Evolutionary conservation across 2,888 invertebrate genomes (phyloP).

Genomic region (Hydroisotoma schaefferi): DNA sequence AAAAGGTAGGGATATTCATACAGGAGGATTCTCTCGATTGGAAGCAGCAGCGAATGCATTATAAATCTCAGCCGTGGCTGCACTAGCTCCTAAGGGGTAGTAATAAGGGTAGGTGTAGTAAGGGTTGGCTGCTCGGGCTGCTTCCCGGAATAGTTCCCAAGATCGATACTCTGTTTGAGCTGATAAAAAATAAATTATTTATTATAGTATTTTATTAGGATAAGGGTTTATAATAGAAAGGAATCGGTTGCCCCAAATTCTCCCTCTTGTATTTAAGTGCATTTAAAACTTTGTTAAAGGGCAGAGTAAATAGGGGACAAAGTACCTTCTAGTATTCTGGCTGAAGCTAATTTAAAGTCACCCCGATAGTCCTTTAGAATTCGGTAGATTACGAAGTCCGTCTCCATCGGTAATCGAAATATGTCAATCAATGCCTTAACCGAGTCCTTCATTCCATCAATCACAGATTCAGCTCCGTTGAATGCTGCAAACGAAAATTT

Average conservation of each 20-base stretch:
- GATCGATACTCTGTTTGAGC: constrained; percentile 41
- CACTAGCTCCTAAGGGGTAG: constrained; percentile 20
- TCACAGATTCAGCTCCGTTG: constrained; percentile 28
- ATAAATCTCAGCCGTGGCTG: constrained; percentile 20
- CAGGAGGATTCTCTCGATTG: constrained; percentile 19
- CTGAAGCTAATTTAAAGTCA: constrained; percentile 70
- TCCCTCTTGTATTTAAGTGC: background rate
- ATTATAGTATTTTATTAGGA: background rate
- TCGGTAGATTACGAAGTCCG: constrained; percentile 74
- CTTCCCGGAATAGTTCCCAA: constrained; percentile 34
- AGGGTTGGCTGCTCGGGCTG: constrained; percentile 35
- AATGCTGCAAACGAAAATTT: constrained; percentile 13
- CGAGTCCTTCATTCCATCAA: constrained; percentile 65
- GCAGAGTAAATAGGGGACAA: background rate
- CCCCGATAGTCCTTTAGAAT: constrained; percentile 69
- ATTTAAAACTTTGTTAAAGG: background rate
- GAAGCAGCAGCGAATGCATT: constrained; percentile 16
- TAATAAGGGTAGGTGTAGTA: constrained; percentile 30
- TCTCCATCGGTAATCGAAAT: constrained; percentile 74
- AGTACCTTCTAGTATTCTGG: constrained; percentile 71
- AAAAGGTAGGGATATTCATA: too few species aligned
- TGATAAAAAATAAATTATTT: constrained; percentile 9
- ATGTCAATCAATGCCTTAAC: constrained; percentile 70
- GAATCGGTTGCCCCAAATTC: background rate
- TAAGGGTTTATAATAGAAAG: too few species aligned